phyloP scores from a whole-genome alignment of 1,140 invertebrate species.

The Spodoptera litura region DNA sequence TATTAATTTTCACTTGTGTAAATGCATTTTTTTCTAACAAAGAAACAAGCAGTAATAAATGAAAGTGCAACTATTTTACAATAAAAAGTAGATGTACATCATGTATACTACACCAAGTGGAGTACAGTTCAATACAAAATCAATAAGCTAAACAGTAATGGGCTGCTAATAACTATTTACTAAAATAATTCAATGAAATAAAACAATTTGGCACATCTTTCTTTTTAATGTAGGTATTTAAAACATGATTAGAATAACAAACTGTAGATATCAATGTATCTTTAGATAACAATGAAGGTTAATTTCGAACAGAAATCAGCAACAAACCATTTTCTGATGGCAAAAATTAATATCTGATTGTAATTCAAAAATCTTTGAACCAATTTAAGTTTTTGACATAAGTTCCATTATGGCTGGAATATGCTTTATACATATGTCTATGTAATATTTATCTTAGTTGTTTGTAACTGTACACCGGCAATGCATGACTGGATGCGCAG shows the following conservation, averaged over 20 bases:
- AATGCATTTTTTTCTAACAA: background rate
- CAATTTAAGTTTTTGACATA: background rate
- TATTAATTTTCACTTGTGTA: constrained; percentile 37
- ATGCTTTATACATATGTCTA: background rate
- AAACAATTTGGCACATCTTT: too few relatives aligned
- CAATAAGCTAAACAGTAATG: background rate
- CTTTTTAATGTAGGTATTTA: background rate
- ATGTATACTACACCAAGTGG: constrained; percentile 7
- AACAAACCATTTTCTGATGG: too few relatives aligned
- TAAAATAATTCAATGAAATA: too few relatives aligned
- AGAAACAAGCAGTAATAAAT: constrained; percentile 25
- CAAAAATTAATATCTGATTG: too few relatives aligned
- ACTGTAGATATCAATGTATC: background rate
- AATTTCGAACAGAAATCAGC: too few relatives aligned
- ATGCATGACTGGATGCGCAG: constrained; percentile 50
- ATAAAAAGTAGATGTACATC: constrained; percentile 20
- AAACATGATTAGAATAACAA: background rate
- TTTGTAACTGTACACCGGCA: constrained; percentile 42
- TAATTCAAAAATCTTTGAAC: background rate
- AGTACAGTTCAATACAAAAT: constrained; percentile 18
- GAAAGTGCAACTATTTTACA: constrained; percentile 34
- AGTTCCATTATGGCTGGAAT: background rate
- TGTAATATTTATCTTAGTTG: background rate
- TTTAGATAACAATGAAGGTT: background rate
- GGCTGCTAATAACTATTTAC: too few relatives aligned